Conservation (phyloP, 2,797 vertebrate genomes). For the Sebastolobus altivelis region DNA sequence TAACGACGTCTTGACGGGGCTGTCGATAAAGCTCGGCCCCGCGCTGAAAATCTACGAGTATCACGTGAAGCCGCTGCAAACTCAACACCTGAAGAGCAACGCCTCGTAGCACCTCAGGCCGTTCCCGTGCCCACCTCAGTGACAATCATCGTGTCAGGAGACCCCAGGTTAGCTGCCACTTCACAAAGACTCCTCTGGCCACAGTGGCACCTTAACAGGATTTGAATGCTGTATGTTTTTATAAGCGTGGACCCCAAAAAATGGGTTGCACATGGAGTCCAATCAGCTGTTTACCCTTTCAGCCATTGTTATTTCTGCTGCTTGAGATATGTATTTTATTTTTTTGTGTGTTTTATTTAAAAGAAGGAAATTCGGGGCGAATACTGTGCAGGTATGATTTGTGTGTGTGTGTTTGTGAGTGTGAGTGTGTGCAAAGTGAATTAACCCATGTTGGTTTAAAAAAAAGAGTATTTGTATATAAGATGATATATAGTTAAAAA, state of each 20-base stretch:
- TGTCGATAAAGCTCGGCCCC: constrained; percentile 98
- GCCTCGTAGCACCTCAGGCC: constrained; percentile 85
- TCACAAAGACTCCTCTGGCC: constrained; percentile 69
- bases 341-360: constrained; percentile 71
- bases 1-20: constrained; percentile 97
- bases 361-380: constrained; percentile 31
- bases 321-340: constrained; percentile 69
- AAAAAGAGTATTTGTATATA: constrained; percentile 75
- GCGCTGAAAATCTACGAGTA: constrained; percentile 99
- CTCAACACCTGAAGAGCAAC: constrained; percentile 95
- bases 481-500: constrained; percentile 74
- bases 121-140: constrained; percentile 52
- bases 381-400: constrained; percentile 48
- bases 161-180: constrained; percentile 74
- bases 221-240: constrained; percentile 76
- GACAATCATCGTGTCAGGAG: constrained; percentile 79
- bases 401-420: constrained; percentile 18
- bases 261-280: constrained; percentile 65
- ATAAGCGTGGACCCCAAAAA: constrained; percentile 55
- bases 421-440: constrained; percentile 50
- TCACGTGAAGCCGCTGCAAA: constrained; percentile 97
- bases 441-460: constrained; percentile 60
- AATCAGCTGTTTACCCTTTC: constrained; percentile 74
- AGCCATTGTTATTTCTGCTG: constrained; percentile 76
- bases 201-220: constrained; percentile 74